Conservation (phyloP, 30 jellyfish, hydroid and myxozoan species). For the Turritopsis dohrnii region DNA sequence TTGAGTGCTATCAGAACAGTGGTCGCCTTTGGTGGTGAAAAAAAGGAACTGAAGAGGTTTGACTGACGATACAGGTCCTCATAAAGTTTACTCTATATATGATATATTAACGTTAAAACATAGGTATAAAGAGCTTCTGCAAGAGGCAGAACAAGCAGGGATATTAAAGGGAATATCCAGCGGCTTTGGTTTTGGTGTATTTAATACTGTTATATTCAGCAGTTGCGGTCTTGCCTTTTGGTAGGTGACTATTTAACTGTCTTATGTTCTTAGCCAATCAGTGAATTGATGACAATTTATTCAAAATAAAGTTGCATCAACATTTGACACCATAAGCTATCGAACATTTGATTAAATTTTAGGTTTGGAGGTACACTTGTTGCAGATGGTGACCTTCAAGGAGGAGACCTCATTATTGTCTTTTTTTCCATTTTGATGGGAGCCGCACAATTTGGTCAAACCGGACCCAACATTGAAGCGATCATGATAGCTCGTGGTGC, state of each 20-base stretch:
- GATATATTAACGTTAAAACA: background rate
- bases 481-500: slow-evolving; percentile 82
- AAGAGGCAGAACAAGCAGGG: slow-evolving; percentile 71
- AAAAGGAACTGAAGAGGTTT: slow-evolving; percentile 46
- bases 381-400: slow-evolving; percentile 48
- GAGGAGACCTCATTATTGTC: slow-evolving; percentile 76
- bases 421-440: slow-evolving; percentile 84
- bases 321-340: background rate
- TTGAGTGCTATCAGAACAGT: slow-evolving; percentile 68
- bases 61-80: background rate
- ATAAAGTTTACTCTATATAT: background rate
- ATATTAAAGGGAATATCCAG: slow-evolving; percentile 67
- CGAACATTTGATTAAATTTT: too few species aligned
- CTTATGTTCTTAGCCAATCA: too few species aligned
- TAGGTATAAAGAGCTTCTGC: slow-evolving; percentile 11
- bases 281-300: too few species aligned
- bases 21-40: slow-evolving; percentile 79
- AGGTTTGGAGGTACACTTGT: slow-evolving; percentile 80
- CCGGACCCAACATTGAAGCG: slow-evolving; percentile 89
- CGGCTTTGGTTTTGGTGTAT: slow-evolving; percentile 75
- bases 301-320: background rate
- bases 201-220: slow-evolving; percentile 68
- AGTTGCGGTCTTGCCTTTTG: slow-evolving; percentile 75
- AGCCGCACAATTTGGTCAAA: slow-evolving; percentile 82
- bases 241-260: slow-evolving; percentile 43